Percentiles rank a stretch among this genome's conserved stretches.
Conservation (phyloP, 2,113 vertebrate species). For the Fulica atra region DNA sequence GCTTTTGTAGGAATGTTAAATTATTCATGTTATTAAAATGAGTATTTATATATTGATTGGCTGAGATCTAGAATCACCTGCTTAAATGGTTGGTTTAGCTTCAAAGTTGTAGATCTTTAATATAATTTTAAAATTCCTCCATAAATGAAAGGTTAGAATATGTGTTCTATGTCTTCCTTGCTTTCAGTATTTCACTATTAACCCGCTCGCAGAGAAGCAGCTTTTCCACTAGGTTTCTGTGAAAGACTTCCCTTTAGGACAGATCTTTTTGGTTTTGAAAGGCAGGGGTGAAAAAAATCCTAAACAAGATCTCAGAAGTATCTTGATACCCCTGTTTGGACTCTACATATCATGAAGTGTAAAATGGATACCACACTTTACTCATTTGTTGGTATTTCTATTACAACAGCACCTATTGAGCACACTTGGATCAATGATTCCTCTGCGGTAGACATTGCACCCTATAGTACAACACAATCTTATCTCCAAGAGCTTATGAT, state of each 20-base stretch:
- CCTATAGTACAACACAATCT: neutral
- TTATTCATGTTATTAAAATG: neutral
- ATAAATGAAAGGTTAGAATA: neutral
- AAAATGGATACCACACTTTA: neutral
- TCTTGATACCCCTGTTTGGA: neutral
- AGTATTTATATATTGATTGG: neutral
- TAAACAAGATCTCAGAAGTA: neutral
- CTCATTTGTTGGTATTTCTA: neutral
- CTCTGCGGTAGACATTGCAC: neutral
- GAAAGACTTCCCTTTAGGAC: neutral
- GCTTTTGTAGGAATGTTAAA: neutral
- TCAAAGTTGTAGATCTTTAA: neutral
- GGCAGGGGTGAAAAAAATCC: neutral
- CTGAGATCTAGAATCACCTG: neutral
- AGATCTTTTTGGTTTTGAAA: neutral
- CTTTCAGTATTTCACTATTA: neutral
- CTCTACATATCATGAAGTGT: neutral
- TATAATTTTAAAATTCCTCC: neutral
- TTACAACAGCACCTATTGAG: neutral
- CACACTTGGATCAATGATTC: neutral
- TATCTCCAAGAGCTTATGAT: neutral
- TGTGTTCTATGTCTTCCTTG: neutral
- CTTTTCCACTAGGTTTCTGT: neutral
- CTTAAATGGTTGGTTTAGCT: neutral
- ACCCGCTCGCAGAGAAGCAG: neutral